Base-by-base conservation (phyloP, 2,888 invertebrate species). In the Limulus polyphemus region DNA sequence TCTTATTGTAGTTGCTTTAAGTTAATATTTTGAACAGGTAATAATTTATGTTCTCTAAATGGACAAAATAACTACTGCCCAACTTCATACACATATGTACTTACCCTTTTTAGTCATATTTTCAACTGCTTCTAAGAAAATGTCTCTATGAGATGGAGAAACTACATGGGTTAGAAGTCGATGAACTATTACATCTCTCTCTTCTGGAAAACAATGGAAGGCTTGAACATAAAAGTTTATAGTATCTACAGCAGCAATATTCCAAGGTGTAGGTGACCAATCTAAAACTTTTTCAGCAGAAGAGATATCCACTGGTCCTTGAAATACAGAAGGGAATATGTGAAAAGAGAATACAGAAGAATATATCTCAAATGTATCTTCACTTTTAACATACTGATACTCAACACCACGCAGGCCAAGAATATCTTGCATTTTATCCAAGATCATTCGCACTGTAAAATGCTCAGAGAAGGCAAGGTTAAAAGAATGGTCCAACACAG, bases 271-370 rank as follows among this genome's bases (percentile, higher is more conserved):
- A 1, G 78, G 77, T 10, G 70, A 66, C 73, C 76, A 78, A 32
- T 69, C 69, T 0, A 78, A 68, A 13, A 69, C 50, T 7, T 69
- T 62, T 62, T 71, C 69, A 1, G 76, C 76, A 64, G 77, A 77
- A 10, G 70, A 65, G 14, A 73, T 74, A 60, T 76, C 74, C 0
- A 79, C 67, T 3, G 76, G 72, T 4, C 78, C 78, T 46, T 72
- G 65, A 16, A 70, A 72, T 0, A 78, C 78, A 1, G 77, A 76
- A 1, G 79, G 79, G 67, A 75, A 78, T 4, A 77, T 65, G 64
- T 73, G 72, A 55, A 32, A 32, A 32, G 32, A 32, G 32, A 32
- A 32, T 32, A 32, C 32, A 32, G 32, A 32, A 32, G 32, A 32
- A 32, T 32, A 32, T 2, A 32, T 32, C 32, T 32, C 32, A 32